A percentile compares a stretch with the other conserved stretches of the same genome.
Conservation (phyloP, 2,888 invertebrate species). For the Lithophane semibrunnea region DNA sequence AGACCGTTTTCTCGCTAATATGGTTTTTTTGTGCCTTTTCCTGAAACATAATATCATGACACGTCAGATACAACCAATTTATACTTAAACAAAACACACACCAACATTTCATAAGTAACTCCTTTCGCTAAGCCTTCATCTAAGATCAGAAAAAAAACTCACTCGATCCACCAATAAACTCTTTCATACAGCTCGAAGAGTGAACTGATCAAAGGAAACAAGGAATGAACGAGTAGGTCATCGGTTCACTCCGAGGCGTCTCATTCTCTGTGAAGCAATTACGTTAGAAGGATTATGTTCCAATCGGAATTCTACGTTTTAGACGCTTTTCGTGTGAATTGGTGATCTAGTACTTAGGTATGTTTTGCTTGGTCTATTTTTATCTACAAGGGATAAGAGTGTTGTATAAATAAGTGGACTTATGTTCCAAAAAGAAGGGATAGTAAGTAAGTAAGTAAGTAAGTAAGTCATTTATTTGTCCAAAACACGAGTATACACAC, state of each 20-base stretch:
- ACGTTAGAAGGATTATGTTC: conserved; percentile 47
- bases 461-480: too few relatives aligned
- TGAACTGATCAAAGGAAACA: conserved; percentile 44
- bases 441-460: too few relatives aligned
- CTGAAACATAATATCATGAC: too few relatives aligned
- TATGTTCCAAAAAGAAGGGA: neutral
- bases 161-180: conserved; percentile 17
- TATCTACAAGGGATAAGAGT: neutral
- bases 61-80: neutral
- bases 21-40: too few relatives aligned
- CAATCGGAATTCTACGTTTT: conserved; percentile 30
- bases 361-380: conserved; percentile 3
- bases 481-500: too few relatives aligned
- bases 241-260: conserved; percentile 35
- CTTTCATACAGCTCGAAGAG: conserved; percentile 9
- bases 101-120: neutral
- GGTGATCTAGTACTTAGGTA: conserved; percentile 12
- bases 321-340: conserved; percentile 17
- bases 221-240: conserved; percentile 53
- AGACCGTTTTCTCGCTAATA: too few relatives aligned
- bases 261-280: conserved; percentile 56
- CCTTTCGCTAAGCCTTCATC: neutral
- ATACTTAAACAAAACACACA: neutral
- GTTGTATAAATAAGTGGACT: neutral
- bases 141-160: conserved; percentile 8